Evolutionary conservation across 2,888 invertebrate species (phyloP).

Genomic region (Drosophila lacicola): DNA sequence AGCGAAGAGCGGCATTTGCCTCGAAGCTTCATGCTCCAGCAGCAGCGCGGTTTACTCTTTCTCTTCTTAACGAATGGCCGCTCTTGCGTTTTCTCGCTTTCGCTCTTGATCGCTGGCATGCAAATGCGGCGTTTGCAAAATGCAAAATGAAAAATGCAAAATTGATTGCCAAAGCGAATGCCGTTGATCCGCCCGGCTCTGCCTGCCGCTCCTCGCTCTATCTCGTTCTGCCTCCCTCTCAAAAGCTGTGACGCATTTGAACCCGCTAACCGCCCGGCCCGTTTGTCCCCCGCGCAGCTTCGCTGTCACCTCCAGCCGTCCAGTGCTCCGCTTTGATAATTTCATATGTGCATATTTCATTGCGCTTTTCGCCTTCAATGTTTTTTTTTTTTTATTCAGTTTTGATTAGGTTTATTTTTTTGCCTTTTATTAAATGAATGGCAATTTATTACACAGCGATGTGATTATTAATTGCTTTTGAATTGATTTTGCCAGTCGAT

Average conservation of each 20-base stretch:
- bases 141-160: conserved; percentile 51
- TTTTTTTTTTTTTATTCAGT: conserved; percentile 37
- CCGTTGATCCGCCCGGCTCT: conserved; percentile 51
- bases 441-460: conserved; percentile 78
- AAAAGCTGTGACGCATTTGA: conserved; percentile 65
- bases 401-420: conserved; percentile 53
- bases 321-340: conserved; percentile 49
- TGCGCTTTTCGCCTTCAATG: conserved; percentile 64
- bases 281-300: neutral
- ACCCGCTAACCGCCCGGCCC: conserved; percentile 24
- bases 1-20: conserved; percentile 42
- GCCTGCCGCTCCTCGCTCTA: neutral
- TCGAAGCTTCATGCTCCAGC: conserved; percentile 31
- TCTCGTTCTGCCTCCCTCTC: neutral
- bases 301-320: conserved; percentile 7
- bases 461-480: conserved; percentile 73
- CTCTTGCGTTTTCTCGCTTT: conserved; percentile 23
- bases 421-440: conserved; percentile 61
- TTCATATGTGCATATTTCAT: conserved; percentile 36
- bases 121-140: conserved; percentile 44
- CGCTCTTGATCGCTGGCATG: conserved; percentile 41
- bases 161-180: conserved; percentile 51
- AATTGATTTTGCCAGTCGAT: conserved; percentile 60
- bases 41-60: conserved; percentile 31
- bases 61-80: conserved; percentile 4